These are phyloP conservation scores for Zonotrichia albicollis DNA, from an alignment of 2,797 vertebrate genomes.

Conservation along the genomic window DNA sequence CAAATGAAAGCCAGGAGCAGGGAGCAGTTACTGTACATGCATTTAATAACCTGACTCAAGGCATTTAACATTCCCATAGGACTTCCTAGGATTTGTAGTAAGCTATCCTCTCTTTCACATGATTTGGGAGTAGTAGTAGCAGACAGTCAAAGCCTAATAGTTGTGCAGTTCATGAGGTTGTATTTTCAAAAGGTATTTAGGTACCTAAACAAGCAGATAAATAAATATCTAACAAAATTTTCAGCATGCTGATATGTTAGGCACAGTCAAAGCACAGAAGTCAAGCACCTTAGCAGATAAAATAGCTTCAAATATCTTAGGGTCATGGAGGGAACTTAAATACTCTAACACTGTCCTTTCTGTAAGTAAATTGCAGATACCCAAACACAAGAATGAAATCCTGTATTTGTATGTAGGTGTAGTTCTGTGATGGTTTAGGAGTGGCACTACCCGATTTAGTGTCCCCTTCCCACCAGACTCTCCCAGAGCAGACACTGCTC, in stretches of 20 bases:
- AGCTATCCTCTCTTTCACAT: not conserved
- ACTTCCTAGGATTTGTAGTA: not conserved
- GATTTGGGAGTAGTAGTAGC: not conserved
- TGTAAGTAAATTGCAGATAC: not conserved
- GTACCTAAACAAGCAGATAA: not conserved
- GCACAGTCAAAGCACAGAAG: not conserved
- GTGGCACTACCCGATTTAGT: not conserved
- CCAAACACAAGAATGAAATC: not conserved
- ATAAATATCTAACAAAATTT: not conserved
- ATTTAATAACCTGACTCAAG: conserved; percentile 9
- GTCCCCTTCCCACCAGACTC: not conserved
- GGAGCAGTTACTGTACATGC: not conserved
- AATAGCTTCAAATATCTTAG: not conserved
- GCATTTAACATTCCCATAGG: conserved; percentile 3
- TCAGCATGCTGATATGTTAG: not conserved
- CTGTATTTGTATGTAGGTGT: not conserved
- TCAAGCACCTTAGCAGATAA: not conserved
- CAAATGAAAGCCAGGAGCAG: conserved; percentile 8
- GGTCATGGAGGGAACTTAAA: not conserved
- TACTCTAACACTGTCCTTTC: not conserved
- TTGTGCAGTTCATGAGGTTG: not conserved
- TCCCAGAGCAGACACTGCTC: not conserved
- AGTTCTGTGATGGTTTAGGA: not conserved
- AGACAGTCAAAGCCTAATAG: not conserved
- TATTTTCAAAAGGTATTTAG: conserved; percentile 8